phyloP scores from a whole-genome alignment of 1,140 invertebrate genomes.

The Tetragonula clypearis region DNA sequence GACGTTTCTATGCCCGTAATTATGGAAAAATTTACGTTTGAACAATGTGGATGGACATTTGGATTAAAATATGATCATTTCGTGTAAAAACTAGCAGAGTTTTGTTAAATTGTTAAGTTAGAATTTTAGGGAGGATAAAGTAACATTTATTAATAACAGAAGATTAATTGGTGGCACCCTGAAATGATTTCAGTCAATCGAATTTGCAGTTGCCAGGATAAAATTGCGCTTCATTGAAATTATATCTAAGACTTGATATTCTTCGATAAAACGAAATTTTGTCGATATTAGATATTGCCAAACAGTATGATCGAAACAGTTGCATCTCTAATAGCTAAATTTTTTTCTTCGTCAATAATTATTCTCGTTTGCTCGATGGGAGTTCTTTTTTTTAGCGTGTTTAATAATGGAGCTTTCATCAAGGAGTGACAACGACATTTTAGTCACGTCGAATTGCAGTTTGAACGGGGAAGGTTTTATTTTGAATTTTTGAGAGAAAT shows the following conservation, averaged over 20 bases:
- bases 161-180: no score
- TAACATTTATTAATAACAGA: no score
- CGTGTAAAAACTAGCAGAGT: neutral
- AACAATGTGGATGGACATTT: neutral
- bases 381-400: neutral
- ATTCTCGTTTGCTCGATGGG: neutral
- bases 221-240: no score
- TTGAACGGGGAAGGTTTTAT: neutral
- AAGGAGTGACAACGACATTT: neutral
- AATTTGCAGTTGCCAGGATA: no score
- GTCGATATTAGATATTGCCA: no score
- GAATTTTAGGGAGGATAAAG: no score
- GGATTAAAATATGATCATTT: neutral
- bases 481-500: conserved; percentile 17
- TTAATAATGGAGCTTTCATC: neutral
- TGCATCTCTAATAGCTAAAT: neutral
- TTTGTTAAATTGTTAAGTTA: neutral
- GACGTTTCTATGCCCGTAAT: neutral
- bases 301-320: neutral
- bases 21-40: neutral
- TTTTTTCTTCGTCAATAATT: neutral
- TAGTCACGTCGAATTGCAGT: neutral
- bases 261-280: no score
- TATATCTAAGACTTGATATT: no score
- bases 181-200: no score